Evolutionary conservation across 2,888 invertebrate genomes (phyloP), one percentile per base, ranked within the genome.

Genomic region (Athetis lepigone): DNA sequence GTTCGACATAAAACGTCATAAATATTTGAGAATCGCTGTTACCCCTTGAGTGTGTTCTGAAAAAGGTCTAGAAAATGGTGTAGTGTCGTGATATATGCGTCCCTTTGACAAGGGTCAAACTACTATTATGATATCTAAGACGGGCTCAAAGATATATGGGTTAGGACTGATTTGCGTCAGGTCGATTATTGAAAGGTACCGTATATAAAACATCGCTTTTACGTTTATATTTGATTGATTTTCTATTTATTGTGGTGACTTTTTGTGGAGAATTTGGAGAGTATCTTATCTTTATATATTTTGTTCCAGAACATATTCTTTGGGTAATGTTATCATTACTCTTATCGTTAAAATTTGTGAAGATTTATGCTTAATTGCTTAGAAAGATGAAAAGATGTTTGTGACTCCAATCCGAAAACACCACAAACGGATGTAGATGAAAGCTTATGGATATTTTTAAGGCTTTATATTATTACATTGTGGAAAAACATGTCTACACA

Each of bases 31-130:
- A 58, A 4, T 4, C 43, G 4, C 25, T 43, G 13, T 1, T 21
- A 25, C 8, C 9, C 16, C 0, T 8, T 2, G 6, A 43, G 7
- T 49, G 56, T 57, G 29, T 0, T 11, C 2, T 6, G 5, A 43
- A 5, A 45, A 61, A 64, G 43, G 21, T 21, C 59, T 59, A 46
- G 46, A 50, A 62, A 57, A 71, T 56, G 37, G n/a, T 45, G 45
- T 45, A 42, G 54, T 50, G 36, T 61, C 46, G 16, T 43, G 55
- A 68, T 52, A 39, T 61, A 70, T 68, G 40, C 60, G 57, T 6
- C 33, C 18, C 33, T 47, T 40, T 52, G 70, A 75, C 59, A 67
- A 68, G 79, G 76, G 79, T 78, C 63, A 54, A 66, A 57, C 60
- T 46, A 50, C 47, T 59, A 47, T 66, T 68, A 67, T 60, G 63